phyloP scores from a whole-genome alignment of 2,113 vertebrate species.

The Tetrax tetrax region DNA sequence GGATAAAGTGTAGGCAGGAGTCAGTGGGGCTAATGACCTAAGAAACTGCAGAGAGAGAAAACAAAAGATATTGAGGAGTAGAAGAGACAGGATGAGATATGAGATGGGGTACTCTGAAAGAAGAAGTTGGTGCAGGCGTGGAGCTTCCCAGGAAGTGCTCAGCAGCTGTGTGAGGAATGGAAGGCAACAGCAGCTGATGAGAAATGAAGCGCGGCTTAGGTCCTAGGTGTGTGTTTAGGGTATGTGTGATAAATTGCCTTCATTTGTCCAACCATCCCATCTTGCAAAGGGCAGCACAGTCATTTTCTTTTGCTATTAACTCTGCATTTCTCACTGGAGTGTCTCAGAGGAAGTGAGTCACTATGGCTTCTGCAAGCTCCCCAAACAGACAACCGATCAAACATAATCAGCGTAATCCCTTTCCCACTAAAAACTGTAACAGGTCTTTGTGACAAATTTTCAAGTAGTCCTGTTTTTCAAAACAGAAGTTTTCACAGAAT shows the following conservation, averaged over 20 bases:
- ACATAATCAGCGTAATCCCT: neutral
- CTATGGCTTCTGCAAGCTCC: neutral
- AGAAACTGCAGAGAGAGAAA: neutral
- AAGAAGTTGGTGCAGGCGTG: neutral
- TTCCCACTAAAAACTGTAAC: neutral
- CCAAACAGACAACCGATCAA: neutral
- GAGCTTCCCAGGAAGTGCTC: neutral
- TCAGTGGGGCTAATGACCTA: neutral
- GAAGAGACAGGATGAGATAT: conserved; percentile 6
- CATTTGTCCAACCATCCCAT: neutral
- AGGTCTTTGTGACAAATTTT: neutral
- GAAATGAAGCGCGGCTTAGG: neutral
- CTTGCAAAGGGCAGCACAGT: neutral
- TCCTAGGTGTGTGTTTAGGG: neutral
- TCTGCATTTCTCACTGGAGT: neutral
- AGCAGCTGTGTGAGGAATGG: neutral
- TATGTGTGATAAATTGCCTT: conserved; percentile 40
- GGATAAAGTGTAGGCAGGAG: neutral
- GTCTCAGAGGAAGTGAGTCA: neutral
- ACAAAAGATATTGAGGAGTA: neutral
- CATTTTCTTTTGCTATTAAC: neutral
- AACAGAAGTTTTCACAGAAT: neutral
- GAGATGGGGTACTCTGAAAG: neutral
- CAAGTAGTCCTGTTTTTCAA: neutral
- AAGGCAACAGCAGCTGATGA: neutral